Evolutionary conservation across 2,888 invertebrate species (phyloP).

Genomic region (Plebejus argus): DNA sequence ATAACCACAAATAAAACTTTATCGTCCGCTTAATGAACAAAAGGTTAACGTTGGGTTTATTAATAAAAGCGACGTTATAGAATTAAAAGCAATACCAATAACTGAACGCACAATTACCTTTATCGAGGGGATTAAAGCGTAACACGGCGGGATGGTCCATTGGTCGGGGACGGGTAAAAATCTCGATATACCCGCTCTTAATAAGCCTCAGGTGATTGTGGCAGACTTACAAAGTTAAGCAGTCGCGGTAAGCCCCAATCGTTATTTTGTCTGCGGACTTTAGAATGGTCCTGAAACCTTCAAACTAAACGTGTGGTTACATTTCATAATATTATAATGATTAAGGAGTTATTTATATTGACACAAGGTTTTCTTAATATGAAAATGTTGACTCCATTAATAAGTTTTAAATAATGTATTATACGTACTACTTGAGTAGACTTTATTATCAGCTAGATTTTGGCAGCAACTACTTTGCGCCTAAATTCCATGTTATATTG

Average conservation of each 20-base stretch:
- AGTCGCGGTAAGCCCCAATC: slow-evolving; percentile 72
- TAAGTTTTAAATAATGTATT: too few species aligned
- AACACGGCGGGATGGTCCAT: slow-evolving; percentile 46
- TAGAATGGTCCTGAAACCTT: slow-evolving; percentile 64
- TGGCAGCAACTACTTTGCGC: too few species aligned
- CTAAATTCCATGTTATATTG: too few species aligned
- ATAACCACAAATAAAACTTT: slow-evolving; percentile 43
- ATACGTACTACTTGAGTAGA: too few species aligned
- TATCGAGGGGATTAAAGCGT: slow-evolving; percentile 69
- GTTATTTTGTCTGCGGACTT: slow-evolving; percentile 79
- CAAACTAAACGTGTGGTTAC: slow-evolving; percentile 43
- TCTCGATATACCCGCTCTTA: slow-evolving; percentile 51
- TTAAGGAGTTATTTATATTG: neutral
- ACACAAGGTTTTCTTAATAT: too few species aligned
- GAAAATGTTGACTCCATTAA: too few species aligned
- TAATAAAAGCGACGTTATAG: slow-evolving; percentile 53
- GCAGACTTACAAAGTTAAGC: slow-evolving; percentile 78
- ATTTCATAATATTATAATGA: too few species aligned
- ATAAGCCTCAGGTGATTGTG: slow-evolving; percentile 69
- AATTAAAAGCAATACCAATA: slow-evolving; percentile 65
- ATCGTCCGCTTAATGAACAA: slow-evolving; percentile 30
- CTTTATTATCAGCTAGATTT: too few species aligned
- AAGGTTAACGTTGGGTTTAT: slow-evolving; percentile 36
- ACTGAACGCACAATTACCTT: slow-evolving; percentile 68
- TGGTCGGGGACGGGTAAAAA: slow-evolving; percentile 62